Evolutionary conservation across 1,140 invertebrate genomes (phyloP), one percentile per base, ranked within the genome.

Genomic region (Ceratina calcarata): DNA sequence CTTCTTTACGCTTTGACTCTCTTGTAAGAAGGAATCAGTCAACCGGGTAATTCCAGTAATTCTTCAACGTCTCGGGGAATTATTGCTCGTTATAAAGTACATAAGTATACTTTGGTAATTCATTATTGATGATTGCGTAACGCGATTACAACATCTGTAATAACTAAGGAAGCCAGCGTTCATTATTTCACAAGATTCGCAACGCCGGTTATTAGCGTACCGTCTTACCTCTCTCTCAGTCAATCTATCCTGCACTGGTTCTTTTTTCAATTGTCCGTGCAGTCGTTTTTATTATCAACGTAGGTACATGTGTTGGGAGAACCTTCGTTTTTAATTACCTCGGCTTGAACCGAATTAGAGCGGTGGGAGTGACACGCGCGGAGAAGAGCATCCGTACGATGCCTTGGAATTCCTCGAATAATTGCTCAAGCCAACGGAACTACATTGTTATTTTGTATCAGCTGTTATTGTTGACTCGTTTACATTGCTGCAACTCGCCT

Each of bases 241-340:
- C 7, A 8, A 13, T 51, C 45, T 15, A 8, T 67, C 6, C 22
- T 67, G 13, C 18, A 27, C 27, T 53, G 8, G 10, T 57, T 16
- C 3, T 12, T 62, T 64, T 62, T 64, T 20, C 62, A 62, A 45
- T 6, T 37, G 15, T 1, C 27, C 3, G 60, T 32, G 22, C 22
- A 7, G 60, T 32, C 71, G 37, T 60, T 69, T 68, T 58, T 20
- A n/a, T 62, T 73, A 57, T 73, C 45, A 64, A 20, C 16, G 60
- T 22, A 13, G 24, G 20, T 22, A 45, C 74, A 12, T 45, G 53
- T 27, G 68, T 60, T 49, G 74, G 22, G 45, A 51, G 27, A 66
- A 75, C 20, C 53, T 27, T 49, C 32, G 20, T 6, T 60, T 76
- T 68, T 76, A 76, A 68, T 68, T 76, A 68, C n/a, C 22, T 60